Evolutionary conservation across 2,113 vertebrate species (phyloP), one percentile per base, ranked within the genome.

Genomic region (Salvelinus sp.): DNA sequence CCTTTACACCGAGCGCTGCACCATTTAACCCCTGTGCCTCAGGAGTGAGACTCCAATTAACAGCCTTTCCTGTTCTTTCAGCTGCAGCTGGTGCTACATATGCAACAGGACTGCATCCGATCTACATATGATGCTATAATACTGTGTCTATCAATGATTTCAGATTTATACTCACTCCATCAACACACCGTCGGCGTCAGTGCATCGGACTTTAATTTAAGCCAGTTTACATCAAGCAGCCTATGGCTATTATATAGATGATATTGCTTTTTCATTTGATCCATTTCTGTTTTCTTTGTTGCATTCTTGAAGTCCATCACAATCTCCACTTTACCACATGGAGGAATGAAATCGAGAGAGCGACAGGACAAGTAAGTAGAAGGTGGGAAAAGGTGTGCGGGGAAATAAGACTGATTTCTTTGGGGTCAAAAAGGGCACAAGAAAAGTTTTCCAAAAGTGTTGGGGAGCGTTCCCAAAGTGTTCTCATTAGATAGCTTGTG

Each of bases 1-100:
- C 88, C 84, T 77, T 82, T 86, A 79, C 80, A 87, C 88, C 86
- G 83, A 91, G 63, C 83, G 73, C 88, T 85, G 90, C 87, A 87
- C 88, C 85, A 74, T 88, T 90, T 90, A 91, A 91, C 88, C 91
- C 73, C 70, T 79, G 70, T 79, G 82, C 86, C 58, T 64, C 83
- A 79, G 82, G 79, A 83, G 82, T 69, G 82, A 85, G 84, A 87
- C 86, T 90, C 75, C 73, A 83, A 79, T 88, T 91, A 87, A 90
- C 81, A 86, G 83, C 85, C 82, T 85, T 91, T 91, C 89, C 88
- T 88, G 87, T 88, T 85, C 82, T 4, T 77, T 83, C 79, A 86
- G 86, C 87, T 85, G 84, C 88, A 89, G 85, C 79, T 85, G 83
- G 58, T 33, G 4, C 86, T 81, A 74, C 74, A 84, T 73, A 60